Base-by-base conservation (phyloP, 1,140 invertebrate species). In the Battus philenor region DNA sequence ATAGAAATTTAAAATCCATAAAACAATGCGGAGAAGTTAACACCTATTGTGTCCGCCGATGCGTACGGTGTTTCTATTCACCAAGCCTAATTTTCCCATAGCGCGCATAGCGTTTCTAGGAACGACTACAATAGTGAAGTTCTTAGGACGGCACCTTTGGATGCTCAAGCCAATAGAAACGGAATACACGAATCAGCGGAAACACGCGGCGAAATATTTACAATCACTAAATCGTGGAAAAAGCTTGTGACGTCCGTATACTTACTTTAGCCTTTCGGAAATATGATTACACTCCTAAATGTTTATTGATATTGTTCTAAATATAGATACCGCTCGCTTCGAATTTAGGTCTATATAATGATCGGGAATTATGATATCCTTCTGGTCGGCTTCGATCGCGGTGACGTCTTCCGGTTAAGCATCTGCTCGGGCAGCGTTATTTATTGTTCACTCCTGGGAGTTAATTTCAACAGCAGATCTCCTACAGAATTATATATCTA, bases 31-130 rank as follows among this genome's bases (percentile, higher is more conserved):
- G 36, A 17, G 48, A 57, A 52, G 59, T 73, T 69, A 68, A 44
- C 61, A 61, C 64, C 60, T 57, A 73, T 73, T 69, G 69, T 73
- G 65, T 61, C 55, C 56, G 39, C 30, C 53, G 52, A 54, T 57
- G 44, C 50, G 51, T 61, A 57, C 53, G 41, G 41, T 59, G 54
- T 63, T 53, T 47, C 52, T 56, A 59, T 63, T 63, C 51, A 52
- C 46, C 45, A 44, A 46, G 49, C 54, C 50, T 45, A 49, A 59
- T 51, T 39, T 53, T 34, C 45, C 27, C 41, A 58, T 51, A 55
- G 44, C 56, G 33, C n/a, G n/a, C n/a, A n/a, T n/a, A n/a, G n/a
- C 9, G 39, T 41, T 71, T 71, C 70, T 59, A 65, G 56, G 68
- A 71, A 71, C 34, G 30, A 54, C 38, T 54, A 22, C 62, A 36